Base-by-base conservation (phyloP, 2,888 invertebrate genomes). In the Coleophora deauratella region DNA sequence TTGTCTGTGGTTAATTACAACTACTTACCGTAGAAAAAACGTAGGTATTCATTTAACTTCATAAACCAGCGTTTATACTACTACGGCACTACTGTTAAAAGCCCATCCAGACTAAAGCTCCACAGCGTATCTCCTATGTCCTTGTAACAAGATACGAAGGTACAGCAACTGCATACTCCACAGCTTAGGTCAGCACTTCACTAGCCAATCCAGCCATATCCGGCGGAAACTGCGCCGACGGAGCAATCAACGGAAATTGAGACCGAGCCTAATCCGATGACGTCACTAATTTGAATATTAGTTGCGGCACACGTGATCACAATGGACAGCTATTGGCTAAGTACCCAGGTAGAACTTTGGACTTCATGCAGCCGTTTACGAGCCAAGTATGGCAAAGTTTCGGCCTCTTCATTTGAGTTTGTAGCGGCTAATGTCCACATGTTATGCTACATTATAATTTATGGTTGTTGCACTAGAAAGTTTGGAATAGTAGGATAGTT, bases 221-320 rank as follows among this genome's bases (percentile, higher is more conserved):
- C 44, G 41, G 13, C 38, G 43, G 47, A 47, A 35, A 48, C 44
- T 21, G 35, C 13, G 21, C 35, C 36, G 41, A 34, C 37, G 43
- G 46, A 43, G 51, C 53, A 55, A 62, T 64, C 57, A 54, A 52
- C 55, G 55, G 59, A 62, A 59, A 59, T 55, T 51, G 59, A 51
- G 51, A 41, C 42, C 33, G 50, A 53, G 46, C 47, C 55, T 62
- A 56, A 66, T 65, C 59, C 54, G 52, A 59, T 62, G 63, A 64
- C 62, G 60, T 57, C 51, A 59, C 57, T 57, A 61, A 67, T 67
- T 61, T 59, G 62, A 59, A 64, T 67, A 61, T 60, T 62, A 59
- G 56, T 51, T 54, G 50, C 50, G 47, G 48, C 51, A 54, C 51
- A 48, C 52, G 48, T 50, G 55, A 52, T 51, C 54, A 53, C 57